Percentiles rank a stretch among this genome's conserved stretches.
phyloP scores from a whole-genome alignment of 1,140 invertebrate species.

The Drosophila pallidifrons region DNA sequence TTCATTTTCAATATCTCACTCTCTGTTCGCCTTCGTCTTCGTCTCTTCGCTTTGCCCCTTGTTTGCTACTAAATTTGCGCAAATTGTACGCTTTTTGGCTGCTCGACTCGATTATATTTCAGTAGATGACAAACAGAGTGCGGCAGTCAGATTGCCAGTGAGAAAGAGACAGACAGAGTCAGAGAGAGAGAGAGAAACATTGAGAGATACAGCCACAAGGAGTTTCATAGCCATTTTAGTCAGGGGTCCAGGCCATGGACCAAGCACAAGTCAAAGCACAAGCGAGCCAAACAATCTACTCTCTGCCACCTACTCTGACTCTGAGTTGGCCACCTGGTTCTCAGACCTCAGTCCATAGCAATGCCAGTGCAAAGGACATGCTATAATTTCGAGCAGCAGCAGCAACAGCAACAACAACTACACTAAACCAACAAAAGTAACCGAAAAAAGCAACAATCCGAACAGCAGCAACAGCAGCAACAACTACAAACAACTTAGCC shows the following conservation, averaged over 20 bases:
- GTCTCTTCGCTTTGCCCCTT: background rate
- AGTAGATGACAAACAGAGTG: constrained; percentile 79
- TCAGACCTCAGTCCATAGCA: constrained; percentile 66
- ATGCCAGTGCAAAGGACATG: constrained; percentile 81
- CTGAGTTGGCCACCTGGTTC: constrained; percentile 25
- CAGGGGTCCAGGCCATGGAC: constrained; percentile 5
- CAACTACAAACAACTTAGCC: constrained; percentile 77
- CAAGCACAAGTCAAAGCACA: constrained; percentile 45
- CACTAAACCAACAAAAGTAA: constrained; percentile 71
- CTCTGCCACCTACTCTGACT: constrained; percentile 29
- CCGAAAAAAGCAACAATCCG: constrained; percentile 64
- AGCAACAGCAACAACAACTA: constrained; percentile 50
- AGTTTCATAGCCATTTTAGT: constrained; percentile 31
- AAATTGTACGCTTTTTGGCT: constrained; percentile 56
- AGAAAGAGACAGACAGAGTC: constrained; percentile 7
- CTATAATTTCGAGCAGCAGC: constrained; percentile 79
- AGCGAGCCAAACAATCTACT: constrained; percentile 55
- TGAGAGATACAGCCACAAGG: constrained; percentile 14
- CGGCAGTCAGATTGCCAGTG: constrained; percentile 33
- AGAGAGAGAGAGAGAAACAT: background rate
- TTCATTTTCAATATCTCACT: constrained; percentile 38
- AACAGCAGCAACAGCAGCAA: constrained; percentile 50
- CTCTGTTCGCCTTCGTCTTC: background rate
- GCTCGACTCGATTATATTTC: constrained; percentile 76
- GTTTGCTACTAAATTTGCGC: constrained; percentile 42